Percentiles rank a stretch among this genome's conserved stretches.
phyloP scores from a whole-genome alignment of 2,797 vertebrate species.

The Syndactyla subalaris region DNA sequence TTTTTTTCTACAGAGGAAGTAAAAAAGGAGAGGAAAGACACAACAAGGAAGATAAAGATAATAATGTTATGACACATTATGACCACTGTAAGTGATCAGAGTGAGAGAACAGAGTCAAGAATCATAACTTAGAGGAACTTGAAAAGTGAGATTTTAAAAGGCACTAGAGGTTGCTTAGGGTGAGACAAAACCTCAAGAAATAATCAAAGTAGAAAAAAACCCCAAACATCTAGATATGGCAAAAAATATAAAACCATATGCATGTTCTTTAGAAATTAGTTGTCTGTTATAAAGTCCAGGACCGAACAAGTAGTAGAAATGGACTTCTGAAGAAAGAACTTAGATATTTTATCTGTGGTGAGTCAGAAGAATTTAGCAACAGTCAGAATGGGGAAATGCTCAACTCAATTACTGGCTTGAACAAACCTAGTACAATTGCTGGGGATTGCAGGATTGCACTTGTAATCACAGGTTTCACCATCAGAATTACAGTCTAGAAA shows the following conservation, averaged over 20 bases:
- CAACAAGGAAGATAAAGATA: neutral
- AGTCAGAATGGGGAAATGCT: constrained; percentile 1
- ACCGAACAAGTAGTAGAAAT: neutral
- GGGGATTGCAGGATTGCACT: constrained; percentile 19
- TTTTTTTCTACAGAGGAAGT: neutral
- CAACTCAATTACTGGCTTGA: neutral
- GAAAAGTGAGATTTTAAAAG: neutral
- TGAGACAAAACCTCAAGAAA: neutral
- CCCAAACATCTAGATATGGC: neutral
- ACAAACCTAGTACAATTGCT: neutral
- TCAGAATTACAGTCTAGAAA: constrained; percentile 30
- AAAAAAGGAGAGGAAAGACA: neutral
- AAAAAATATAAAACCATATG: neutral
- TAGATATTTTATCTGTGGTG: neutral
- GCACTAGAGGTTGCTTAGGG: neutral
- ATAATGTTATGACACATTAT: neutral
- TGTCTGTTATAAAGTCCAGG: neutral
- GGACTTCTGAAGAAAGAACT: neutral
- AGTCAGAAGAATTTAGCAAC: neutral
- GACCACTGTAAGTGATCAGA: neutral
- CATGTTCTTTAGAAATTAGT: neutral
- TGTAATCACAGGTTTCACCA: constrained; percentile 26
- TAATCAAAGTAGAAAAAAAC: neutral
- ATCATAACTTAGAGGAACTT: neutral
- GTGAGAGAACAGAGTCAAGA: neutral